These are phyloP conservation scores for Caenorhabditis sp. DNA, from an alignment of 2,888 invertebrate species.

Conservation along the genomic window DNA sequence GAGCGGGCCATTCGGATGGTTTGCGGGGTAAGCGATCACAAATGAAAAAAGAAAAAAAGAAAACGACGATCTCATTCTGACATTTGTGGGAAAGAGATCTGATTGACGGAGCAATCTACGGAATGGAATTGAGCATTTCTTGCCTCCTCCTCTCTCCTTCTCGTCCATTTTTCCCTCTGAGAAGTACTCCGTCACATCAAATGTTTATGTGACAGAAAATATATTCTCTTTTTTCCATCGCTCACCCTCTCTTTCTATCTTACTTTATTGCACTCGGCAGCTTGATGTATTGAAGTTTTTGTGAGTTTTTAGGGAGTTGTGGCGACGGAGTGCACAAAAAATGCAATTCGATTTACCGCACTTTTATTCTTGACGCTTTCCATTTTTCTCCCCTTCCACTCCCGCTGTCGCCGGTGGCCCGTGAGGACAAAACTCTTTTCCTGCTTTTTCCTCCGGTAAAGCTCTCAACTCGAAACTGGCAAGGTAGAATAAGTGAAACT, in stretches of 20 bases:
- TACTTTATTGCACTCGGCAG: conserved; percentile 53
- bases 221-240: conserved; percentile 54
- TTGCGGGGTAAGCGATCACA: conserved; percentile 8
- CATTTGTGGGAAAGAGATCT: conserved; percentile 50
- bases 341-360: conserved; percentile 64
- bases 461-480: not conserved
- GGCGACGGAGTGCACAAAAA: conserved; percentile 35
- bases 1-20: not conserved
- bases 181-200: conserved; percentile 62
- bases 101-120: conserved; percentile 62
- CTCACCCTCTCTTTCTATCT: conserved; percentile 47
- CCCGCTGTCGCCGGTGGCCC: not conserved
- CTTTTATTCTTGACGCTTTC: conserved; percentile 43
- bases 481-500: not conserved
- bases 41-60: conserved; percentile 18
- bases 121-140: conserved; percentile 57
- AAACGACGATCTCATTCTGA: conserved; percentile 34
- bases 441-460: not conserved
- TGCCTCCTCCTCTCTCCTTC: conserved; percentile 2
- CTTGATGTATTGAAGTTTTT: conserved; percentile 60
- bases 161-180: conserved; percentile 22
- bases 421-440: conserved; percentile 12
- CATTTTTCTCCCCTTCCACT: conserved; percentile 1
- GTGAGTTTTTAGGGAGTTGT: conserved; percentile 22
- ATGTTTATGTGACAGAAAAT: conserved; percentile 64